Evolutionary conservation across 2,797 vertebrate species (phyloP).

Genomic region (Gymnoscopelus microlampas): DNA sequence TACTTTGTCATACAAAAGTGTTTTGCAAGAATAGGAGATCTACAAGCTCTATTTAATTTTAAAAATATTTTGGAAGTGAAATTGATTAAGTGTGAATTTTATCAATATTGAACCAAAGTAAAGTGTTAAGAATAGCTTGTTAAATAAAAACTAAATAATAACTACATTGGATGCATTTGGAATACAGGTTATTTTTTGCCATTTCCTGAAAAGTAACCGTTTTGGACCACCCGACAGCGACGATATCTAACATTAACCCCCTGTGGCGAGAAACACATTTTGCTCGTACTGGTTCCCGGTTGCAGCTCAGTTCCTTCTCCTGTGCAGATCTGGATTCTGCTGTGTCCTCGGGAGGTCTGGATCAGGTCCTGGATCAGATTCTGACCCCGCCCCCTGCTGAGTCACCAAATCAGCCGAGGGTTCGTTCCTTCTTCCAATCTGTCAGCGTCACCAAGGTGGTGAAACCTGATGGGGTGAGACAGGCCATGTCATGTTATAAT

Average conservation of each 20-base stretch:
- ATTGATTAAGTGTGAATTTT: too few relatives aligned
- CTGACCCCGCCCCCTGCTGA: slow-evolving; percentile 73
- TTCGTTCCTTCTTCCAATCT: slow-evolving; percentile 86
- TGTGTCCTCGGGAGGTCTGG: slow-evolving; percentile 86
- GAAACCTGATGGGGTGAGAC: slow-evolving; percentile 88
- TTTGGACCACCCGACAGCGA: too few relatives aligned
- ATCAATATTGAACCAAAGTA: too few relatives aligned
- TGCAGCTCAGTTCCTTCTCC: background rate
- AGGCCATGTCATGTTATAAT: background rate
- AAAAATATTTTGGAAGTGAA: too few relatives aligned
- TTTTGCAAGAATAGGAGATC: too few relatives aligned
- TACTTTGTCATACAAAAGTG: too few relatives aligned
- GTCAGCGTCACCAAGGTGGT: slow-evolving; percentile 87
- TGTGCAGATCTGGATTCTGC: slow-evolving; percentile 88
- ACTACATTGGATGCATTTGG: too few relatives aligned
- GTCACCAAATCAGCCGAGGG: slow-evolving; percentile 60
- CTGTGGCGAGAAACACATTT: background rate
- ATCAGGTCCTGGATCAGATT: slow-evolving; percentile 88
- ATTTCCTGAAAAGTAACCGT: too few relatives aligned
- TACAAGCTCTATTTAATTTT: too few relatives aligned
- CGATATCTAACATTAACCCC: background rate
- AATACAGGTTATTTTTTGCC: too few relatives aligned
- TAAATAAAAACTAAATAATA: too few relatives aligned
- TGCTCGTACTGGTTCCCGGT: background rate
- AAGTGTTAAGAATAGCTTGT: too few relatives aligned